These are phyloP conservation scores for Mus musculus DNA, from an alignment of 2,113 vertebrate species.

Conservation along the genomic window DNA sequence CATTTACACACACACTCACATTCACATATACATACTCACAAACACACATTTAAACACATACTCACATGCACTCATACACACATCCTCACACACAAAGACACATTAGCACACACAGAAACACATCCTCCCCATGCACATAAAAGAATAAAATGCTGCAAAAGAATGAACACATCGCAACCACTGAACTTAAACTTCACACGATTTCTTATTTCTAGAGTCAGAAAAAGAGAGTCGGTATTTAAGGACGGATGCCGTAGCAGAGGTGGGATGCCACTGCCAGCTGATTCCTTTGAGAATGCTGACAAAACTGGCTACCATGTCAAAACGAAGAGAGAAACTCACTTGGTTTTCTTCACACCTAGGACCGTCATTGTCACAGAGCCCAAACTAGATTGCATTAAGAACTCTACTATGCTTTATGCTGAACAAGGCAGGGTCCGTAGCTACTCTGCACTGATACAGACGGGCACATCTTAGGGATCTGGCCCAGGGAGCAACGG, in stretches of 20 bases:
- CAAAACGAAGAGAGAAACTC: background rate
- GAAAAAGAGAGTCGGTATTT: constrained; percentile 40
- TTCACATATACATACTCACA: background rate
- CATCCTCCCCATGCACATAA: background rate
- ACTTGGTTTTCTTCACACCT: background rate
- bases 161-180: background rate
- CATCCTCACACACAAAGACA: background rate
- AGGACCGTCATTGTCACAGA: background rate
- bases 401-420: background rate
- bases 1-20: background rate
- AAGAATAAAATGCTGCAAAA: background rate
- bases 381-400: background rate
- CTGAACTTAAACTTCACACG: background rate
- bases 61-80: accelerated
- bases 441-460: background rate
- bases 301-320: background rate
- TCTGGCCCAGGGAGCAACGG: background rate
- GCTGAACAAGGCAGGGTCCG: background rate
- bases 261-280: background rate
- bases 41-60: background rate
- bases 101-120: background rate
- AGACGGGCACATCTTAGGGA: too few relatives aligned
- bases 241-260: background rate
- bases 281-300: background rate
- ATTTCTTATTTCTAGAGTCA: background rate